Percentiles rank a stretch among this genome's conserved stretches.
Conservation (phyloP, 2,797 vertebrate genomes). For the Spatula clypeata region DNA sequence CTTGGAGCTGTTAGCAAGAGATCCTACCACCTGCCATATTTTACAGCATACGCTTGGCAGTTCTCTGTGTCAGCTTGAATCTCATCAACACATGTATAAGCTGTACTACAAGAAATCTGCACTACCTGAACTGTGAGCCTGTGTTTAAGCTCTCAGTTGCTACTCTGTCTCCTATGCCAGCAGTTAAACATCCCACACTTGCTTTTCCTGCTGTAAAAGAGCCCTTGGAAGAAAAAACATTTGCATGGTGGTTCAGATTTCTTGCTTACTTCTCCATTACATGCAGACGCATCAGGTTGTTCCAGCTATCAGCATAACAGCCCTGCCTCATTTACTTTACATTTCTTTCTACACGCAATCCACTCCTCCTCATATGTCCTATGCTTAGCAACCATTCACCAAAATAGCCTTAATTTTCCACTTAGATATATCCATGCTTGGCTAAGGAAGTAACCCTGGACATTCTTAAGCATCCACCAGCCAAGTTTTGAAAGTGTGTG, state of each 20-base stretch:
- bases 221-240: neutral
- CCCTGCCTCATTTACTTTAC: neutral
- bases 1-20: neutral
- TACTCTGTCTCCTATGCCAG: neutral
- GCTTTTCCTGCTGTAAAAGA: neutral
- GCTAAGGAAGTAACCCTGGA: neutral
- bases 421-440: neutral
- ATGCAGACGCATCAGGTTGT: neutral
- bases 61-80: neutral
- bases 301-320: neutral
- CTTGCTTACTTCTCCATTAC: neutral
- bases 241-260: neutral
- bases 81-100: neutral
- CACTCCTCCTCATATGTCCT: neutral
- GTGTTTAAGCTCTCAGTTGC: neutral
- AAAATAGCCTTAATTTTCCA: neutral
- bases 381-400: neutral
- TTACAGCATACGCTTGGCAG: neutral
- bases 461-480: neutral
- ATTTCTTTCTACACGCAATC: no score
- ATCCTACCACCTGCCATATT: neutral
- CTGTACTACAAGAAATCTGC: neutral
- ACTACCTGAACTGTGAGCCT: neutral
- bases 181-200: no score
- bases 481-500: neutral